Percentiles rank a stretch among this genome's conserved stretches.
phyloP scores from a whole-genome alignment of 1,140 invertebrate genomes.

The Zaprionus davidi region DNA sequence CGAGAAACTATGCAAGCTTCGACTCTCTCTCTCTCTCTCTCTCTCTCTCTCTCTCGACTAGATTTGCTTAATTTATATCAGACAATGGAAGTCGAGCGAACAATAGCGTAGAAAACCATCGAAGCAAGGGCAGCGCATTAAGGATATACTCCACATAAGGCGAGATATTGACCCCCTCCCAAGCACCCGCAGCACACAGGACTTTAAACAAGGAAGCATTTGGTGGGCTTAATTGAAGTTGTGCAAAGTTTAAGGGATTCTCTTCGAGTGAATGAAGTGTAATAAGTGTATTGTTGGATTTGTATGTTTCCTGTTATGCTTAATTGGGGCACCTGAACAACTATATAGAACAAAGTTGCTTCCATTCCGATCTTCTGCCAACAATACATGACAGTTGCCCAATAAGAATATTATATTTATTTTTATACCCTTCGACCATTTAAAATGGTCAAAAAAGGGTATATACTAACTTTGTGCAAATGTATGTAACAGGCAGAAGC shows the following conservation, averaged over 20 bases:
- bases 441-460: no score
- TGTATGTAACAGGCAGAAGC: no score
- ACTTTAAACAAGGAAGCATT: neutral
- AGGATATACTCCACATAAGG: conserved; percentile 30
- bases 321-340: no score
- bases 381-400: no score
- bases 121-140: conserved; percentile 22
- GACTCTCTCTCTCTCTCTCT: conserved; percentile 27
- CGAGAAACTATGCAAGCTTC: conserved; percentile 67
- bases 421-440: no score
- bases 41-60: conserved; percentile 44
- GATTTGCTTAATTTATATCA: conserved; percentile 75
- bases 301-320: no score
- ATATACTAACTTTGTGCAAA: no score
- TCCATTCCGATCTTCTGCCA: no score
- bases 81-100: conserved; percentile 64
- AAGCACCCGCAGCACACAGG: neutral
- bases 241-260: conserved; percentile 8
- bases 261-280: neutral
- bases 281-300: neutral
- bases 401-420: no score
- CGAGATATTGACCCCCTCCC: conserved; percentile 2
- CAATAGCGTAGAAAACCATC: conserved; percentile 52
- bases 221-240: neutral
- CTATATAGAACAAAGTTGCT: no score